Percentiles rank a stretch among this genome's conserved stretches.
These are phyloP conservation scores for Cheilosia grossa DNA, from an alignment of 2,888 invertebrate species.

Conservation along the genomic window DNA sequence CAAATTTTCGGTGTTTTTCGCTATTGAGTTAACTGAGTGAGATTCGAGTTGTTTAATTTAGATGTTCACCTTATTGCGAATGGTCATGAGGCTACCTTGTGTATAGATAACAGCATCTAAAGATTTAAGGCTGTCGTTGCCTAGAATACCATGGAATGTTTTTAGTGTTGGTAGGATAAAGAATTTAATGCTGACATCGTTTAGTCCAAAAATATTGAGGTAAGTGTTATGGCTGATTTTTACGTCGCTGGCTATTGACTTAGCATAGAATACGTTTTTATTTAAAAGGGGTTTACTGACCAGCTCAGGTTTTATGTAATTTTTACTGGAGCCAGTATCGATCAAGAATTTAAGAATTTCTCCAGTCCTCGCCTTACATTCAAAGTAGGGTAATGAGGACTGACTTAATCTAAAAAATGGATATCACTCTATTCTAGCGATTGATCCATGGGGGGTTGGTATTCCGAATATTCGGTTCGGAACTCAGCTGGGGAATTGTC, in stretches of 20 bases:
- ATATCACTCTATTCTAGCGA: not conserved
- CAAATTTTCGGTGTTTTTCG: conserved; percentile 10
- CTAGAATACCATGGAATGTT: conserved; percentile 32
- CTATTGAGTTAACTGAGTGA: conserved; percentile 25
- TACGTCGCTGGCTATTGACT: not conserved
- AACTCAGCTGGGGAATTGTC: not conserved
- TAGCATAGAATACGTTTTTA: conserved; percentile 20
- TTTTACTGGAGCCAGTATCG: conserved; percentile 23
- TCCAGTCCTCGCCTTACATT: conserved; percentile 10
- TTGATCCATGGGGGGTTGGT: conserved; percentile 14
- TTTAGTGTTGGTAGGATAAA: conserved; percentile 8
- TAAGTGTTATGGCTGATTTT: not conserved
- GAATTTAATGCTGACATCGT: conserved; percentile 9
- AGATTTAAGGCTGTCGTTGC: conserved; percentile 29
- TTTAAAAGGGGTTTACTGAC: conserved; percentile 6
- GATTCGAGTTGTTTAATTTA: conserved; percentile 34
- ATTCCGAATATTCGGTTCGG: not conserved
- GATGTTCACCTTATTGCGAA: conserved; percentile 5
- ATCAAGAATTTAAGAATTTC: conserved; percentile 25
- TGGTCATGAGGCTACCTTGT: conserved; percentile 24
- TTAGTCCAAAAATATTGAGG: conserved; percentile 19
- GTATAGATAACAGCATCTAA: conserved; percentile 27
- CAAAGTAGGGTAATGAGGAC: conserved; percentile 24
- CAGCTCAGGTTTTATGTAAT: conserved; percentile 16
- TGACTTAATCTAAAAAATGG: conserved; percentile 21